These are phyloP conservation scores for Myxocyprinus asiaticus DNA, from an alignment of 2,113 vertebrate species.

Conservation along the genomic window DNA sequence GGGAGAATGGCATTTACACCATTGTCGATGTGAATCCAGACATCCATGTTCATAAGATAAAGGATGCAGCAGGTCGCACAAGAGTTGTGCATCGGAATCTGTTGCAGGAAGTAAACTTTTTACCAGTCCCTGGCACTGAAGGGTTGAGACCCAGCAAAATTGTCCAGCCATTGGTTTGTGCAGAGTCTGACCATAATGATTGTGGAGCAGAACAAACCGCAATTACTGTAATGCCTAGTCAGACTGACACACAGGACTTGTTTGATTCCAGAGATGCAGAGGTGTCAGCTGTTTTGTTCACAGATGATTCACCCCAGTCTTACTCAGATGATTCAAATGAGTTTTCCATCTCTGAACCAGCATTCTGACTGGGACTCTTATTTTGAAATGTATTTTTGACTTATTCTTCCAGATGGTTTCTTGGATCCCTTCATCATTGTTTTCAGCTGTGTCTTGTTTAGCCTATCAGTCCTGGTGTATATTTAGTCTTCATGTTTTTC, in stretches of 20 bases:
- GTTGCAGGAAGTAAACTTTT: conserved; percentile 40
- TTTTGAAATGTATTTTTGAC: too few relatives aligned
- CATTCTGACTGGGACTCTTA: too few relatives aligned
- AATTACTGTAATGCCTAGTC: not conserved
- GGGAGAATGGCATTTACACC: conserved; percentile 25
- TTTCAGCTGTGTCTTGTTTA: too few relatives aligned
- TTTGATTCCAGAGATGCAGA: not conserved
- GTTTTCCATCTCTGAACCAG: too few relatives aligned
- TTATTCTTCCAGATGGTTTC: too few relatives aligned
- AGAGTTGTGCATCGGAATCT: conserved; percentile 42
- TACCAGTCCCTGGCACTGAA: conserved; percentile 14
- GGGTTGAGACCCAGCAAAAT: not conserved
- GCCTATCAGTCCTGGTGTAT: too few relatives aligned
- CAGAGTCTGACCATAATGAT: not conserved
- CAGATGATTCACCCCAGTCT: too few relatives aligned
- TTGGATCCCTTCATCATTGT: too few relatives aligned
- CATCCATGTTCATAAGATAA: conserved; percentile 35
- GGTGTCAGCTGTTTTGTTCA: not conserved
- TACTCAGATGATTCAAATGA: too few relatives aligned
- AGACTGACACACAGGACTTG: not conserved
- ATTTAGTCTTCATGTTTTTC: too few relatives aligned
- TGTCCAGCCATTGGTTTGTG: not conserved
- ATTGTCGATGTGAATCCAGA: conserved; percentile 27
- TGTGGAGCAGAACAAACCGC: not conserved
- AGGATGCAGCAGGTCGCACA: not conserved